Percentiles rank a stretch among this genome's conserved stretches.
Evolutionary conservation across 2,113 vertebrate genomes (phyloP).

Genomic region (Laticauda laticaudata): DNA sequence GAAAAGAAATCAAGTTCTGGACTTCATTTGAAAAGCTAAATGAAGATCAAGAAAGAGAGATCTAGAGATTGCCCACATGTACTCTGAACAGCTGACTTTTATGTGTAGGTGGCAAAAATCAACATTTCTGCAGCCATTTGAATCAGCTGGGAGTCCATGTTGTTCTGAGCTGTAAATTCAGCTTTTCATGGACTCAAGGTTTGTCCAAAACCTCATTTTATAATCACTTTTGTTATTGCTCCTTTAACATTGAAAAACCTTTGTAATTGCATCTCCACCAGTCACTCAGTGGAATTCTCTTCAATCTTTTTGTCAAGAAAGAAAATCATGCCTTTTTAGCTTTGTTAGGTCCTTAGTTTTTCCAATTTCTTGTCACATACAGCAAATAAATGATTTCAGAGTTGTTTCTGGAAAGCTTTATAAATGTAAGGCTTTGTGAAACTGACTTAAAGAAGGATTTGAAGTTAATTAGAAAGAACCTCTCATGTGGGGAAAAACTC

Average conservation of each 20-base stretch:
- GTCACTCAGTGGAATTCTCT: neutral
- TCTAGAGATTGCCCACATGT: neutral
- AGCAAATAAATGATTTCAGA: neutral
- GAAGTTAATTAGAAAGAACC: neutral
- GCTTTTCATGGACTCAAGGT: neutral
- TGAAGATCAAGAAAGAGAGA: neutral
- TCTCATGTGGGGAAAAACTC: neutral
- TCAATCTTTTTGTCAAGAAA: neutral
- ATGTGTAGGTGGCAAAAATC: neutral
- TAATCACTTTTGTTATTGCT: neutral
- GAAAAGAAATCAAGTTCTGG: neutral
- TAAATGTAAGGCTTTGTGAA: neutral
- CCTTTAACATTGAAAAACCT: neutral
- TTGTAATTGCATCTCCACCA: neutral
- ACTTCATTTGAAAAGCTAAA: neutral
- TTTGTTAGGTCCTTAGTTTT: neutral
- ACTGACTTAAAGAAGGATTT: neutral
- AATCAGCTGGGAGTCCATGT: neutral
- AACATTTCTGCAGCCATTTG: neutral
- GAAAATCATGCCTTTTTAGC: neutral
- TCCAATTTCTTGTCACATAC: neutral
- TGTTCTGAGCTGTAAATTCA: neutral
- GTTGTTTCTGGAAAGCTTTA: neutral
- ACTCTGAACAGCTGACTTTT: neutral
- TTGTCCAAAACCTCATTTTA: neutral